Base-by-base conservation (phyloP, 2,888 invertebrate species). In the Adelognathus sp. region DNA sequence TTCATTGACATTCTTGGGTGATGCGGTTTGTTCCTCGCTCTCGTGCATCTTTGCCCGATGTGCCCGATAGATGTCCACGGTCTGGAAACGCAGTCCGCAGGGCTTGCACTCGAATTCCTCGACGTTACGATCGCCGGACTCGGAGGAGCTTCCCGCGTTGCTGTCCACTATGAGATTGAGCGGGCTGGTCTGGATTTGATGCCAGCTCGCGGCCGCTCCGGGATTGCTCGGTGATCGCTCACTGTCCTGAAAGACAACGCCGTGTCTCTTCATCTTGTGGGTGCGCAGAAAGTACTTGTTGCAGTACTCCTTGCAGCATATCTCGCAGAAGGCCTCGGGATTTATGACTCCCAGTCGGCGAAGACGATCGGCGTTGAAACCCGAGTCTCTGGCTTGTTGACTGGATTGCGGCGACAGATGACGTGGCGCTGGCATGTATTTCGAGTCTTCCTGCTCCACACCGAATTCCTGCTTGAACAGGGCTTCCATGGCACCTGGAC, bases 221-320 rank as follows among this genome's bases (percentile, higher is more conserved):
- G 87, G 84, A 58, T 87, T 91, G 14, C 91, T 91, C 71, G 92
- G 92, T 5, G 88, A 87, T 90, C 93, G 85, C 84, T 96, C 94
- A 89, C 94, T 93, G 84, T 94, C 92, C 1, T 94, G 93, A 69
- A 94, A 92, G 80, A 93, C 94, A 36, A 98, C 95, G 0, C 98
- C 98, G 91, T 99, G 98, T n/a, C 97, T 94, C 90, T 98, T 97
- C 92, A 97, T 95, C 88, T 98, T 97, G 92, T 99, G 99, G 58
- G 97, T 97, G 67, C 97, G 94, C 50, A 99, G 93, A 89, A 98
- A 98, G 90, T 98, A 98, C 91, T 97, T 97, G 90, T 97, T 98
- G 90, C 97, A 97, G 90, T 98, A 98, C 90, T 98, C 97, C 90
- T 97, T 97, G 92, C 97, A 96, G 91, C 98, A 98, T 76, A 98